Evolutionary conservation across 2,113 vertebrate genomes (phyloP).

Genomic region (Notarius quadriscutis): DNA sequence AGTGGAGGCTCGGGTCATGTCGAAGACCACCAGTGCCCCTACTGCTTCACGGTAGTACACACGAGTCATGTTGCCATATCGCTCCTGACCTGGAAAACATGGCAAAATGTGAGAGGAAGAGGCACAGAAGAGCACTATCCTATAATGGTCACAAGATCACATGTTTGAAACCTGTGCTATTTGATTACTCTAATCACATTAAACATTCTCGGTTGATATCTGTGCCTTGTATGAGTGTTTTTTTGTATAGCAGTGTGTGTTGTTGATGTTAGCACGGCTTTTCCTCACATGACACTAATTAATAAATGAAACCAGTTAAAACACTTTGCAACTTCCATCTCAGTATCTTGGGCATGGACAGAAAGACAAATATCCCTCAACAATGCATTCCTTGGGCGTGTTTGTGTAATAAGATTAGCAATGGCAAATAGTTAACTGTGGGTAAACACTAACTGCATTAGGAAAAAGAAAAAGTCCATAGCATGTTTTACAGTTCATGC

Average conservation of each 20-base stretch:
- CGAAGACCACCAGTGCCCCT: constrained; percentile 80
- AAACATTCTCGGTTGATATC: background rate
- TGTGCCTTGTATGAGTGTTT: background rate
- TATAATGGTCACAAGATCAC: constrained; percentile 2
- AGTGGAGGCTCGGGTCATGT: constrained; percentile 78
- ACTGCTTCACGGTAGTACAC: constrained; percentile 82
- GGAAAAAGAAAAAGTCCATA: background rate
- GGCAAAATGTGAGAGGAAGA: background rate
- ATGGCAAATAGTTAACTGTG: constrained; percentile 5
- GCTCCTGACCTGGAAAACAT: constrained; percentile 74
- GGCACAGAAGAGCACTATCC: background rate
- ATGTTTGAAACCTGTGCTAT: background rate
- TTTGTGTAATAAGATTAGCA: constrained; percentile 10
- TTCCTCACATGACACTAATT: constrained; percentile 68
- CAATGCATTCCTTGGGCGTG: constrained; percentile 27
- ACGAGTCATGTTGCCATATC: constrained; percentile 82
- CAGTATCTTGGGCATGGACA: constrained; percentile 40
- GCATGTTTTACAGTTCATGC: background rate
- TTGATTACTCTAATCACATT: constrained; percentile 16
- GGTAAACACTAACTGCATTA: background rate
- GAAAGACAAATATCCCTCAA: constrained; percentile 33
- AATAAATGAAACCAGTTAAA: constrained; percentile 62
- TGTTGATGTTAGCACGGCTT: background rate
- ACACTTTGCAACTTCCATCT: constrained; percentile 66
- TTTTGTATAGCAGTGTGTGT: constrained; percentile 1